These are phyloP conservation scores for Bombyx mandarina DNA, from an alignment of 1,140 invertebrate genomes.

Conservation along the genomic window DNA sequence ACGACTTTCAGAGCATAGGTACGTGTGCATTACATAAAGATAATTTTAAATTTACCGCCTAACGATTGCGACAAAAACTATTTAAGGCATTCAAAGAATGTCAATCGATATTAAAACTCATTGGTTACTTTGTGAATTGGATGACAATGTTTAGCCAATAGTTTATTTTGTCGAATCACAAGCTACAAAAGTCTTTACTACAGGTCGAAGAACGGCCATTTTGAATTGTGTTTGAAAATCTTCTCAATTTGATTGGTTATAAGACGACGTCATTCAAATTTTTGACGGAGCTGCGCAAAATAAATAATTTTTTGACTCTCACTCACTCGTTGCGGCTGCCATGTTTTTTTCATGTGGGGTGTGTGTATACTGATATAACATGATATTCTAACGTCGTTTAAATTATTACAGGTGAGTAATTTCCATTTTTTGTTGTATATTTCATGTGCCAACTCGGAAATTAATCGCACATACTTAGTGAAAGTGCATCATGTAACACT, in stretches of 20 bases:
- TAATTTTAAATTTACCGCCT: slow-evolving; percentile 1
- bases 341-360: slow-evolving; percentile 70
- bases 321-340: slow-evolving; percentile 61
- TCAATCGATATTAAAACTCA: slow-evolving; percentile 2
- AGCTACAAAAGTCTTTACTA: slow-evolving; percentile 30
- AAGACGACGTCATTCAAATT: slow-evolving; percentile 51
- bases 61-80: slow-evolving; percentile 27
- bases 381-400: slow-evolving; percentile 62
- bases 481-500: slow-evolving; percentile 69
- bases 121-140: slow-evolving; percentile 17
- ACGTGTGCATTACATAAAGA: too few species aligned
- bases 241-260: slow-evolving; percentile 48
- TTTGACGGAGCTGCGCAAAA: slow-evolving; percentile 67
- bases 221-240: slow-evolving; percentile 49
- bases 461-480: slow-evolving; percentile 46
- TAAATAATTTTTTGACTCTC: slow-evolving; percentile 62
- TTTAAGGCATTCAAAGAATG: slow-evolving; percentile 8
- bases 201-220: slow-evolving; percentile 43
- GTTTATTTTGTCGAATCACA: slow-evolving; percentile 43
- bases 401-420: slow-evolving; percentile 57
- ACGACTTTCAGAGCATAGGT: too few species aligned
- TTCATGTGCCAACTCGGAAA: slow-evolving; percentile 39
- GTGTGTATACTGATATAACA: slow-evolving; percentile 66
- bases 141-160: slow-evolving; percentile 22
- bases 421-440: slow-evolving; percentile 27